Evolutionary conservation across 2,888 invertebrate species (phyloP).

Genomic region (Petrophora chlorosata): DNA sequence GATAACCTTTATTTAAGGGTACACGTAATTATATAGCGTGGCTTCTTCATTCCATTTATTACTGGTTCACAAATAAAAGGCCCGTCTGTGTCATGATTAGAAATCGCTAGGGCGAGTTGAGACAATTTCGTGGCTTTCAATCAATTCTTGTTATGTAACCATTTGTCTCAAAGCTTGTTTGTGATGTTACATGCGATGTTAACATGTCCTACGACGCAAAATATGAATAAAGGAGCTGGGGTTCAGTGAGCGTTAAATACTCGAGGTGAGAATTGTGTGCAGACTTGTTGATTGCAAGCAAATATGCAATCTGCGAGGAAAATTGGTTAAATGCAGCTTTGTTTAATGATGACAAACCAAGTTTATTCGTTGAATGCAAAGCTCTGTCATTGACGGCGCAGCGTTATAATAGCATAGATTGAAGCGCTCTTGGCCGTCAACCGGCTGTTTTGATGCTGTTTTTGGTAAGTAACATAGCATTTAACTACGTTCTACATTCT

Average conservation of each 20-base stretch:
- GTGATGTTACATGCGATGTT: constrained; percentile 1
- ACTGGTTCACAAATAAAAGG: background rate
- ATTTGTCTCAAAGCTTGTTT: constrained; percentile 17
- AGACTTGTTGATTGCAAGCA: constrained; percentile 11
- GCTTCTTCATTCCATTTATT: background rate
- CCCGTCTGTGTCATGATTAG: constrained; percentile 31
- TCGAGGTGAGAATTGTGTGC: constrained; percentile 9
- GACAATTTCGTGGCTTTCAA: constrained; percentile 5
- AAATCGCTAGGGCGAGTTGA: constrained; percentile 2
- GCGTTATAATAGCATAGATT: constrained; percentile 8
- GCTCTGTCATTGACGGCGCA: background rate
- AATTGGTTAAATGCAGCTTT: background rate
- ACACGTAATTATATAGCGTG: background rate
- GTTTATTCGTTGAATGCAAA: background rate
- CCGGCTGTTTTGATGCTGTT: background rate
- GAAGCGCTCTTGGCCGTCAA: background rate
- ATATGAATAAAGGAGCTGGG: constrained; percentile 5
- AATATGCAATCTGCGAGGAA: constrained; percentile 1
- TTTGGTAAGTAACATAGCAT: background rate
- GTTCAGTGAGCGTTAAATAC: constrained; percentile 4
- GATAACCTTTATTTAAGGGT: background rate
- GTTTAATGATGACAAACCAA: background rate
- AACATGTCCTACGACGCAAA: background rate
- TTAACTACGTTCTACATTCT: background rate
- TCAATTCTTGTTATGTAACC: constrained; percentile 9